Evolutionary conservation across 2,113 vertebrate genomes (phyloP).

Genomic region (Pygoscelis antarcticus): DNA sequence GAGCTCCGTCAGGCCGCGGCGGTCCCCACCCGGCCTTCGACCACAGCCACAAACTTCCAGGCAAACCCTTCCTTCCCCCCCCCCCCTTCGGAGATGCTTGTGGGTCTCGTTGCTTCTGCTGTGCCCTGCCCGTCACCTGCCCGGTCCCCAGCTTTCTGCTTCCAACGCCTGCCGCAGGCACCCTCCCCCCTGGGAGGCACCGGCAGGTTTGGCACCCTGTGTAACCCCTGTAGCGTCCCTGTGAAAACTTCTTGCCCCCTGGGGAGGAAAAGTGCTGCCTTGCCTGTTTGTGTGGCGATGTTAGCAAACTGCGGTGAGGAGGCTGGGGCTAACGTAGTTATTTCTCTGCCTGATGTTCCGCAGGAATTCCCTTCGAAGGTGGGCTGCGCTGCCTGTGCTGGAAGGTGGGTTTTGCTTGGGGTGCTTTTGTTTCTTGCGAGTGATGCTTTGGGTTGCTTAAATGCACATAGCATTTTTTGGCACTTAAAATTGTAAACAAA

Average conservation of each 20-base stretch:
- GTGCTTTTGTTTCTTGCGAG: neutral
- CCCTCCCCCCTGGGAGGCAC: neutral
- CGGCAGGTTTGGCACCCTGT: neutral
- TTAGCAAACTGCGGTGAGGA: neutral
- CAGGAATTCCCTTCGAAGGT: conserved; percentile 96
- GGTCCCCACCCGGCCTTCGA: neutral
- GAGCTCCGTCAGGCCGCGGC: neutral
- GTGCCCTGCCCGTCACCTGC: neutral
- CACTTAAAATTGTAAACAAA: neutral
- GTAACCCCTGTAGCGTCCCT: neutral
- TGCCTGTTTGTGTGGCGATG: neutral
- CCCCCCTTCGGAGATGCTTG: accelerated
- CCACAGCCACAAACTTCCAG: neutral
- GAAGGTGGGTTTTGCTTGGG: conserved; percentile 84
- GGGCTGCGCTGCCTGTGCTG: conserved; percentile 94
- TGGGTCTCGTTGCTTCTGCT: neutral
- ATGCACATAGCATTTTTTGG: accelerated
- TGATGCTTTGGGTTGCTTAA: neutral
- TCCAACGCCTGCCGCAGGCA: neutral
- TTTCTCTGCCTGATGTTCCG: conserved; percentile 57
- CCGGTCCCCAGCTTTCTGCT: neutral
- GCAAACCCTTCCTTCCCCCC: neutral
- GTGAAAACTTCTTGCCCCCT: neutral
- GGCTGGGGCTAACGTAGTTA: neutral
- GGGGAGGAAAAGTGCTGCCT: neutral